phyloP scores from a whole-genome alignment of 2,113 vertebrate genomes.

The Turdus rufiventris region DNA sequence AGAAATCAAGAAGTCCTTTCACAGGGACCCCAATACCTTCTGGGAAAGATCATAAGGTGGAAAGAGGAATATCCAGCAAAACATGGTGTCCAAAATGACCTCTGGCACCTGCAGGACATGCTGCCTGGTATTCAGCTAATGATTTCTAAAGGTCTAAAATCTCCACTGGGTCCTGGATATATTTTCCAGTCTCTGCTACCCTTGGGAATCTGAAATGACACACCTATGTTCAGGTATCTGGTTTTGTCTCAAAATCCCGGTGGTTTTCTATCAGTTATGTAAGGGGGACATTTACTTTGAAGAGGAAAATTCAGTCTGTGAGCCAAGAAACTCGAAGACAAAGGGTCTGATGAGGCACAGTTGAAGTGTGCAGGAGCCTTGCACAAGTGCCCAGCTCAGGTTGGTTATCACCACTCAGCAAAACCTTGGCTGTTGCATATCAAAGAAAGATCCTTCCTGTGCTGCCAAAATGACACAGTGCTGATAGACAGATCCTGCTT shows the following conservation, averaged over 20 bases:
- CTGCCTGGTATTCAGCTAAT: neutral
- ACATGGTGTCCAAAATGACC: neutral
- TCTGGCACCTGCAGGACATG: neutral
- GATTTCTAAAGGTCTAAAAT: neutral
- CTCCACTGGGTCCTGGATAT: neutral
- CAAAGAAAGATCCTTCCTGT: neutral
- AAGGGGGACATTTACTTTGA: neutral
- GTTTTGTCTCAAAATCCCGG: neutral
- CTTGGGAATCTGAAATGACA: neutral
- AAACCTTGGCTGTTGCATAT: neutral
- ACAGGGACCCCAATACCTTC: neutral
- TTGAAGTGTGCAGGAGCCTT: neutral
- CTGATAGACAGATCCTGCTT: neutral
- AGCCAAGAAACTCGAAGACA: neutral
- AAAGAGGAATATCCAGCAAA: neutral
- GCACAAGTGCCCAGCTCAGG: neutral
- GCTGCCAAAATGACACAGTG: neutral
- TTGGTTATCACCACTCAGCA: neutral
- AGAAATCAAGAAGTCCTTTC: neutral
- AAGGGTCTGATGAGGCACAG: neutral
- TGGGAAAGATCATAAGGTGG: neutral
- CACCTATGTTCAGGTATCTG: neutral
- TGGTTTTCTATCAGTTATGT: neutral
- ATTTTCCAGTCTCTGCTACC: neutral
- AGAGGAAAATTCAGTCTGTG: neutral